Evolutionary conservation across 2,113 vertebrate species (phyloP).

Genomic region (Axis porcinus): DNA sequence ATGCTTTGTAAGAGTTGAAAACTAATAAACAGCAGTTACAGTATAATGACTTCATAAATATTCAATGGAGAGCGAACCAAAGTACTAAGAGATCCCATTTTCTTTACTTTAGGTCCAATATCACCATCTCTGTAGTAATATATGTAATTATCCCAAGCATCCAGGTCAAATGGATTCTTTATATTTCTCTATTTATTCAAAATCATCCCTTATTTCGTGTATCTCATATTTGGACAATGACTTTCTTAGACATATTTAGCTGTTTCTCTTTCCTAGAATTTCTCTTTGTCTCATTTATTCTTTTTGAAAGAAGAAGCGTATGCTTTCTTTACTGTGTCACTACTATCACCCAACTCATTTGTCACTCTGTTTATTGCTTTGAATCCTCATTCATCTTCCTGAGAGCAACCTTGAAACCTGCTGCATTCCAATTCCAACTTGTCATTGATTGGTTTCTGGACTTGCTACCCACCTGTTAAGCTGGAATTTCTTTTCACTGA

Average conservation of each 20-base stretch:
- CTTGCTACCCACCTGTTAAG: background rate
- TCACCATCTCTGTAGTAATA: background rate
- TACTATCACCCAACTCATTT: background rate
- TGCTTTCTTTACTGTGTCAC: background rate
- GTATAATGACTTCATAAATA: background rate
- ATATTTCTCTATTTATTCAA: background rate
- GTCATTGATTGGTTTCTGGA: background rate
- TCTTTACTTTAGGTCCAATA: background rate
- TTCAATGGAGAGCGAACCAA: background rate
- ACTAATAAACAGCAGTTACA: background rate
- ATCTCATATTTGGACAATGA: background rate
- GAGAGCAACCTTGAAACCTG: background rate
- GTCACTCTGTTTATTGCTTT: background rate
- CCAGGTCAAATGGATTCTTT: background rate
- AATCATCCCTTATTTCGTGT: background rate
- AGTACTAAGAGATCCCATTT: background rate
- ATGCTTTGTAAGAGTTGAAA: background rate
- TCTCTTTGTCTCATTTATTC: background rate
- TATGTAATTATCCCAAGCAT: background rate
- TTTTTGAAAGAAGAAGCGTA: background rate
- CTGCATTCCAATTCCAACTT: background rate
- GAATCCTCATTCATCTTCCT: conserved; percentile 8
- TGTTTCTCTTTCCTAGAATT: background rate
- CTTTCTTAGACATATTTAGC: background rate
- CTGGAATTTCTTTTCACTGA: background rate